Evolutionary conservation across 2,113 vertebrate species (phyloP).

Genomic region (Colaptes auratus): DNA sequence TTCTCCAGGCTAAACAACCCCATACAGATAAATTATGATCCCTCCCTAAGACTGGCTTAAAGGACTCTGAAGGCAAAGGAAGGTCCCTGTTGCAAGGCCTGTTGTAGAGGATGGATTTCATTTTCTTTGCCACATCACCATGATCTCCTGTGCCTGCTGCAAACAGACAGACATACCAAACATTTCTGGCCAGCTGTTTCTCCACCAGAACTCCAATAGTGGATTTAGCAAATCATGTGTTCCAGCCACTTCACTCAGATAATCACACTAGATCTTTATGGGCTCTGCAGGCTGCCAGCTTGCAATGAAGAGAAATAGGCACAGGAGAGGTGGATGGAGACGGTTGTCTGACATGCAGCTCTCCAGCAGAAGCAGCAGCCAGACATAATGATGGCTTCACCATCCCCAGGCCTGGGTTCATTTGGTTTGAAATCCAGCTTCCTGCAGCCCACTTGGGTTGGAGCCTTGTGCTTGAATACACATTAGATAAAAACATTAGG

Average conservation of each 20-base stretch:
- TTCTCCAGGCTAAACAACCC: too few species aligned
- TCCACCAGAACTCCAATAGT: background rate
- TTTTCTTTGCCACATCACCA: background rate
- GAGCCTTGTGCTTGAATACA: background rate
- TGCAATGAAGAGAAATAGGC: background rate
- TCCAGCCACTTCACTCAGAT: background rate
- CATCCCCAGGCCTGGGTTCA: rapidly evolving
- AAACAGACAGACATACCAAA: background rate
- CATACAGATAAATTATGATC: background rate
- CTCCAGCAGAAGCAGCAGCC: background rate
- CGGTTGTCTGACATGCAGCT: background rate
- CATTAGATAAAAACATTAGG: background rate
- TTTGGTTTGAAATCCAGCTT: background rate
- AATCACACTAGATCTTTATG: background rate
- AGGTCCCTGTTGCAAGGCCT: background rate
- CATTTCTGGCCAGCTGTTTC: rapidly evolving
- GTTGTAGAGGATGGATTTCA: background rate
- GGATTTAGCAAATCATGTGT: background rate
- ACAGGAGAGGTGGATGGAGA: background rate
- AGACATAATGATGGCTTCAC: background rate
- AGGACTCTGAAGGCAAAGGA: background rate
- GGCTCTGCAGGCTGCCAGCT: background rate
- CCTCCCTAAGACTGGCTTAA: background rate
- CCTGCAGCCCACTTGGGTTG: background rate
- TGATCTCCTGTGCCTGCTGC: background rate